phyloP scores from a whole-genome alignment of 1,140 invertebrate species.

The Paramacrobiotus metropolitanus region DNA sequence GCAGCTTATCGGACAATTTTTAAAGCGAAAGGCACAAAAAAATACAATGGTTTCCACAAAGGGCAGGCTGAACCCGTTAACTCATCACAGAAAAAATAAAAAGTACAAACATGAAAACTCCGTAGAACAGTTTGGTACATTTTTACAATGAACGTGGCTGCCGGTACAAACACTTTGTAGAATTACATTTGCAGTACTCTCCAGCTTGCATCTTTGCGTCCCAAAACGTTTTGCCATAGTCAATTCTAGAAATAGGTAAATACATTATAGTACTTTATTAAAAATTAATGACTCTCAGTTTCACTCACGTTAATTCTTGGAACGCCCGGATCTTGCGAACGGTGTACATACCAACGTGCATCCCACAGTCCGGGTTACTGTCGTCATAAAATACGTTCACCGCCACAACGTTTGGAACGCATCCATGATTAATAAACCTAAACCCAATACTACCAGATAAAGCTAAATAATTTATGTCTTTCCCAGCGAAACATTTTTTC shows the following conservation, averaged over 20 bases:
- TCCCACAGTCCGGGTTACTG: neutral
- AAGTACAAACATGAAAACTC: too few species aligned
- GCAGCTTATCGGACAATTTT: too few species aligned
- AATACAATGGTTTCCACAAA: too few species aligned
- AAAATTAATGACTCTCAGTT: neutral
- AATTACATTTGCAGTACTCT: neutral
- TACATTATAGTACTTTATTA: neutral
- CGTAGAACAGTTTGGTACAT: too few species aligned
- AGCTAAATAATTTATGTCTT: too few species aligned
- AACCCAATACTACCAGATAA: too few species aligned
- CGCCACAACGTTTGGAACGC: constrained; percentile 63
- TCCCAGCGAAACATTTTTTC: too few species aligned
- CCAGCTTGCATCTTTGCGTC: neutral
- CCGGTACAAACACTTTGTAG: neutral
- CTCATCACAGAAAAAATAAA: too few species aligned
- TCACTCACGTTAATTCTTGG: neutral
- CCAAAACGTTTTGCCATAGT: neutral
- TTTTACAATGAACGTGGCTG: too few species aligned
- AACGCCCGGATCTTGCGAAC: neutral
- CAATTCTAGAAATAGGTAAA: neutral
- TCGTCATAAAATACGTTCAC: constrained; percentile 59
- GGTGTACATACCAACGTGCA: neutral
- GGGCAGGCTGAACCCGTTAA: too few species aligned
- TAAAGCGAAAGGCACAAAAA: too few species aligned
- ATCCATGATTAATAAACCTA: constrained; percentile 81